Evolutionary conservation across 2,113 vertebrate genomes (phyloP).

Genomic region (Nettapus auritus): DNA sequence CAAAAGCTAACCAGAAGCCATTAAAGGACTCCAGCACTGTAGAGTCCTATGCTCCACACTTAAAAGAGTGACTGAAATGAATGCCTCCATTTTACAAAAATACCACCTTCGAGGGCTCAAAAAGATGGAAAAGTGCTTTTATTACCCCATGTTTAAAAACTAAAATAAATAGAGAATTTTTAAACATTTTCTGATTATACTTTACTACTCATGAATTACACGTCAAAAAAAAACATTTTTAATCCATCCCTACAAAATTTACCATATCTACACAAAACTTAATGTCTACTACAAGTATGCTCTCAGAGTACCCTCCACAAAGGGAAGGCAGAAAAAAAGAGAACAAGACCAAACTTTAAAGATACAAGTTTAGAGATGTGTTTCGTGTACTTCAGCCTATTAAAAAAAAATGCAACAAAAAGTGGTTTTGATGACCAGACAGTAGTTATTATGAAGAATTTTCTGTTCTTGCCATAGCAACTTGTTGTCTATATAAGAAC

Average conservation of each 20-base stretch:
- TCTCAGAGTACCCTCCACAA: not conserved
- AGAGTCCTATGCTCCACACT: not conserved
- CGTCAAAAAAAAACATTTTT: not conserved
- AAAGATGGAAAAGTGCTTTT: not conserved
- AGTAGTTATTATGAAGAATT: not conserved
- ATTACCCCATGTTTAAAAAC: not conserved
- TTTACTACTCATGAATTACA: constrained; percentile 5
- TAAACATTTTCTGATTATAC: not conserved
- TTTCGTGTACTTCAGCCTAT: not conserved
- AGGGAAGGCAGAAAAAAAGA: not conserved
- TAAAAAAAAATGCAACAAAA: not conserved
- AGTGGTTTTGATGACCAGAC: not conserved
- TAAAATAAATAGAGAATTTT: not conserved
- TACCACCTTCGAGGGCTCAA: not conserved
- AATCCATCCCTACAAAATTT: not conserved
- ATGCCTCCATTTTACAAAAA: constrained; percentile 39
- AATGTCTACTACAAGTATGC: not conserved
- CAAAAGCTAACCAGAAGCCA: constrained; percentile 21
- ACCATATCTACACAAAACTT: not conserved
- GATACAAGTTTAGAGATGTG: not conserved
- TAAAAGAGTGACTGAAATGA: not conserved
- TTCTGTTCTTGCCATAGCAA: not conserved
- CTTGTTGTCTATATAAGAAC: not conserved
- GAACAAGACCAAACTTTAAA: not conserved
- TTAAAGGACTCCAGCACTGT: not conserved